These are phyloP conservation scores for Cistogaster globosa DNA, from an alignment of 2,888 invertebrate genomes.

Conservation along the genomic window DNA sequence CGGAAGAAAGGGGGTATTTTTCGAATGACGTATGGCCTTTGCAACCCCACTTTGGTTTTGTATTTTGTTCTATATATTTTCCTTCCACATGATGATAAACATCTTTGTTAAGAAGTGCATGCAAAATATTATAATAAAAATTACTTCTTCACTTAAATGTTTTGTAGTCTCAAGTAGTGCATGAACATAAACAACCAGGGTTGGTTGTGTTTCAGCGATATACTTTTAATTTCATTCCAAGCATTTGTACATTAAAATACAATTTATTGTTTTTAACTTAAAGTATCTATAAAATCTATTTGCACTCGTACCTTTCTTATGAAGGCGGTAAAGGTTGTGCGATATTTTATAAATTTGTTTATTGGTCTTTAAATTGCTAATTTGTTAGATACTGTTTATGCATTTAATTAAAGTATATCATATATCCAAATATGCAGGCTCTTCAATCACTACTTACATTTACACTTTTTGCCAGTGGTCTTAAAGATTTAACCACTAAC, in stretches of 20 bases:
- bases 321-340: background rate
- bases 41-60: background rate
- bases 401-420: too few species aligned
- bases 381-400: too few species aligned
- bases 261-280: background rate
- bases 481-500: background rate
- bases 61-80: background rate
- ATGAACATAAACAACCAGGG: background rate
- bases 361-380: too few species aligned
- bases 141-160: background rate
- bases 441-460: conserved; percentile 55
- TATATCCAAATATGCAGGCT: background rate
- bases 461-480: conserved; percentile 36
- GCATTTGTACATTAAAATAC: background rate
- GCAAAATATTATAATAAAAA: background rate
- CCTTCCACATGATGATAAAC: background rate
- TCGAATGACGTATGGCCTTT: background rate
- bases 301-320: background rate
- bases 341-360: background rate
- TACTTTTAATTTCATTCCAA: background rate
- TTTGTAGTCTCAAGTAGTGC: background rate
- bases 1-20: background rate
- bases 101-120: background rate
- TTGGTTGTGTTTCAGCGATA: background rate
- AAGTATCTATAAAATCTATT: too few species aligned